phyloP scores from a whole-genome alignment of 2,888 invertebrate genomes.

The Myathropa florea region DNA sequence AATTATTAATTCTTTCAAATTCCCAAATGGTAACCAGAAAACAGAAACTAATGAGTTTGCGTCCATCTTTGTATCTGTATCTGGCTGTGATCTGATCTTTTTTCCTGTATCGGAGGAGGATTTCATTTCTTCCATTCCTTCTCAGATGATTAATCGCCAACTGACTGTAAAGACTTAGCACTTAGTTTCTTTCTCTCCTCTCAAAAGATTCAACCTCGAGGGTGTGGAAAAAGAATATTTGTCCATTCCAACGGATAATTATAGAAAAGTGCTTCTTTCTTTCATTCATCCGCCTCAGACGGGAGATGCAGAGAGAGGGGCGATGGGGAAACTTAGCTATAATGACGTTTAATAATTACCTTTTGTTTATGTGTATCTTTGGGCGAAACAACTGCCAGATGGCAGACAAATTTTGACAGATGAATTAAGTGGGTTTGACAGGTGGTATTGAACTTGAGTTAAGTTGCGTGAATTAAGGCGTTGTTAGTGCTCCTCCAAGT shows the following conservation, averaged over 20 bases:
- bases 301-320: background rate
- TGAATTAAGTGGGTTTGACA: slow-evolving; percentile 31
- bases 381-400: slow-evolving; percentile 27
- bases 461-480: background rate
- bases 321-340: background rate
- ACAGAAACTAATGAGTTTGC: slow-evolving; percentile 64
- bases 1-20: slow-evolving; percentile 63
- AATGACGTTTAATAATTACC: slow-evolving; percentile 44
- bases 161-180: slow-evolving; percentile 70
- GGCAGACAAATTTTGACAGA: slow-evolving; percentile 43
- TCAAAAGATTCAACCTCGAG: slow-evolving; percentile 42
- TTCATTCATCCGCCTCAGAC: background rate
- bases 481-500: background rate
- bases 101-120: slow-evolving; percentile 18
- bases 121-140: slow-evolving; percentile 14
- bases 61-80: slow-evolving; percentile 10
- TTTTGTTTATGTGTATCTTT: slow-evolving; percentile 36
- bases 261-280: slow-evolving; percentile 15
- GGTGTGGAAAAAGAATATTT: slow-evolving; percentile 29
- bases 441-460: slow-evolving; percentile 20
- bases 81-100: background rate
- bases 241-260: slow-evolving; percentile 28
- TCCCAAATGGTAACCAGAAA: slow-evolving; percentile 49
- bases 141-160: slow-evolving; percentile 68
- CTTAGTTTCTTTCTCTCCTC: slow-evolving; percentile 35